phyloP scores from a whole-genome alignment of 1,140 invertebrate genomes.

The Rhyacophila brunnea region DNA sequence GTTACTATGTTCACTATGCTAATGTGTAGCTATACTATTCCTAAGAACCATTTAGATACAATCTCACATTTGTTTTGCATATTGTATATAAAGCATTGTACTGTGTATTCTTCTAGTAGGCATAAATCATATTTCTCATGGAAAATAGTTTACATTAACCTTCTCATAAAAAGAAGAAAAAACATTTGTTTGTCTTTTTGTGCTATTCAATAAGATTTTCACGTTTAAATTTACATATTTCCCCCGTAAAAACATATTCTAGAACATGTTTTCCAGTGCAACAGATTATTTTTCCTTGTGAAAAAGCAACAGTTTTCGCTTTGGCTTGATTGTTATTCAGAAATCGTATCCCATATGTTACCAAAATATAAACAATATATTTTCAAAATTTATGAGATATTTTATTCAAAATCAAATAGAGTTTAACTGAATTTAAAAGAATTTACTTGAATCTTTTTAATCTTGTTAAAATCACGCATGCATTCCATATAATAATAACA shows the following conservation, averaged over 20 bases:
- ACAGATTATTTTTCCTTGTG: constrained; percentile 1
- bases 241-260: neutral
- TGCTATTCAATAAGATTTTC: constrained; percentile 1
- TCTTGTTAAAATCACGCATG: neutral
- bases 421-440: neutral
- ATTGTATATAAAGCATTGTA: too few relatives aligned
- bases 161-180: neutral
- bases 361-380: neutral
- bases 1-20: too few relatives aligned
- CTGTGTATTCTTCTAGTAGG: neutral
- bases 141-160: neutral
- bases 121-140: neutral
- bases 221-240: neutral
- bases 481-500: too few relatives aligned
- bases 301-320: constrained; percentile 1
- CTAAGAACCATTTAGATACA: neutral
- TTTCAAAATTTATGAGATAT: neutral
- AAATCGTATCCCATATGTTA: neutral
- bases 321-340: neutral
- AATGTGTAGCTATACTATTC: neutral
- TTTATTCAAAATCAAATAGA: neutral
- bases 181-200: neutral
- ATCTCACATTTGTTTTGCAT: neutral
- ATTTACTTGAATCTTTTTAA: neutral
- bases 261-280: neutral